These are phyloP conservation scores for Pantala flavescens DNA, from an alignment of 1,140 invertebrate species.

Conservation along the genomic window DNA sequence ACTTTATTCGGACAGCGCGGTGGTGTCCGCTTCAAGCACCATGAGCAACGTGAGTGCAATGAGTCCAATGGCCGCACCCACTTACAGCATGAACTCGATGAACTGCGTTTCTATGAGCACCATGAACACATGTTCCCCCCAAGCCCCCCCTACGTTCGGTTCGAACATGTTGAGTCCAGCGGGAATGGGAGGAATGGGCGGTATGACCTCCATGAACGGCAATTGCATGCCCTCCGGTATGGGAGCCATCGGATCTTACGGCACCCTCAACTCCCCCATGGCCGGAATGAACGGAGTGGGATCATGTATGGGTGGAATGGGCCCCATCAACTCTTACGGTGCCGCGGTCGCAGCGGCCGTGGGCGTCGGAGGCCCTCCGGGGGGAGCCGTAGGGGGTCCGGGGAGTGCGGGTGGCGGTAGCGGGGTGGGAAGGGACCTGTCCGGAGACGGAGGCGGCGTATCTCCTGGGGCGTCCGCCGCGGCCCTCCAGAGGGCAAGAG, in stretches of 20 bases:
- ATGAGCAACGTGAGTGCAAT: slow-evolving; percentile 27
- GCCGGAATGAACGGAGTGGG: slow-evolving; percentile 39
- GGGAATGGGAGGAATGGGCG: slow-evolving; percentile 50
- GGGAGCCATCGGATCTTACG: slow-evolving; percentile 46
- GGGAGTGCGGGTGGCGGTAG: slow-evolving; percentile 41
- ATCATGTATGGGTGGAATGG: not conserved
- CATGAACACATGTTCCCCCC: slow-evolving; percentile 54
- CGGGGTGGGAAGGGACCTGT: slow-evolving; percentile 35
- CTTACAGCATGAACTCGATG: slow-evolving; percentile 69
- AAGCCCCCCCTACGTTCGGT: slow-evolving; percentile 45
- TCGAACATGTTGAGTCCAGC: slow-evolving; percentile 47
- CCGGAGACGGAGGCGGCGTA: slow-evolving; percentile 30
- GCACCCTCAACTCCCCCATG: slow-evolving; percentile 36
- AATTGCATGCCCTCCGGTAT: slow-evolving; percentile 51
- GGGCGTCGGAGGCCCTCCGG: slow-evolving; percentile 33
- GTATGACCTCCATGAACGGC: slow-evolving; percentile 40
- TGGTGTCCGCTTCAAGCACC: slow-evolving; percentile 15
- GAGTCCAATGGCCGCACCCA: slow-evolving; percentile 55
- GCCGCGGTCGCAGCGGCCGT: slow-evolving; percentile 40
- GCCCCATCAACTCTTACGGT: slow-evolving; percentile 25
- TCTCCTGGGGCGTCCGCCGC: slow-evolving; percentile 55
- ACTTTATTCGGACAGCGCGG: slow-evolving; percentile 37
- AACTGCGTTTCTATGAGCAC: slow-evolving; percentile 54
- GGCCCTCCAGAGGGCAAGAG: slow-evolving; percentile 52
- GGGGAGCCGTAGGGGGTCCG: slow-evolving; percentile 30